Evolutionary conservation across 2,888 invertebrate genomes (phyloP).

Genomic region (Elysia crispata): DNA sequence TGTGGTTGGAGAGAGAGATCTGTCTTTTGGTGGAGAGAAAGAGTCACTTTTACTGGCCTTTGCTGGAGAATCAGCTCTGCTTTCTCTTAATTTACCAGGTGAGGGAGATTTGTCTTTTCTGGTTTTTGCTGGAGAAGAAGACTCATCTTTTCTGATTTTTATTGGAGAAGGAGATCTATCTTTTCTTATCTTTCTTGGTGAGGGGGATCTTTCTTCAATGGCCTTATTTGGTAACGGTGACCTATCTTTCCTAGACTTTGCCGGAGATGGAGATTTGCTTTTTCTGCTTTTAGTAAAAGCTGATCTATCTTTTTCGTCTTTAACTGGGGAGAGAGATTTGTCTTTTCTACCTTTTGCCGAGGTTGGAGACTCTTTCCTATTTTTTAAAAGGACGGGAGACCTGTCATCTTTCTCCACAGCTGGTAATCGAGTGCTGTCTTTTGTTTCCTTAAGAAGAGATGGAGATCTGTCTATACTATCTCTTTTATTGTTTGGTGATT

Average conservation of each 20-base stretch:
- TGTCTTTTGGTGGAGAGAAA: conserved; percentile 11
- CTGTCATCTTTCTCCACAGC: background rate
- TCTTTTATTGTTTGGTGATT: background rate
- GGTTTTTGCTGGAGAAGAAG: background rate
- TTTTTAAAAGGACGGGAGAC: too few species aligned
- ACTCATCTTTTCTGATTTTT: conserved; percentile 17
- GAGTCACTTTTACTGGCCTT: conserved; percentile 15
- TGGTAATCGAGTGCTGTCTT: background rate
- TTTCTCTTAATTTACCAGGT: background rate
- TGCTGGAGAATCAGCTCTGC: conserved; percentile 15
- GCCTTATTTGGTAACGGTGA: too few species aligned
- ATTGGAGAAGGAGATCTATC: too few species aligned
- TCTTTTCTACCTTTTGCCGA: too few species aligned
- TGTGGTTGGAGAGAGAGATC: background rate
- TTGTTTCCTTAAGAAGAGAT: background rate
- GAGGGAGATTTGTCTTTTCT: conserved; percentile 33
- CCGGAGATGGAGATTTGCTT: background rate
- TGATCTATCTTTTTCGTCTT: background rate
- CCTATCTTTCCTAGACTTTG: background rate
- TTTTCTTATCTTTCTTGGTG: too few species aligned
- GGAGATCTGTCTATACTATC: background rate
- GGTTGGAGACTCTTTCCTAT: too few species aligned
- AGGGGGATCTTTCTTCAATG: background rate
- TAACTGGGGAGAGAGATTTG: too few species aligned
- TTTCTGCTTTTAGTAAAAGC: background rate